Base-by-base conservation (phyloP, 2,797 vertebrate genomes). In the Mormyrus hasselquistii region DNA sequence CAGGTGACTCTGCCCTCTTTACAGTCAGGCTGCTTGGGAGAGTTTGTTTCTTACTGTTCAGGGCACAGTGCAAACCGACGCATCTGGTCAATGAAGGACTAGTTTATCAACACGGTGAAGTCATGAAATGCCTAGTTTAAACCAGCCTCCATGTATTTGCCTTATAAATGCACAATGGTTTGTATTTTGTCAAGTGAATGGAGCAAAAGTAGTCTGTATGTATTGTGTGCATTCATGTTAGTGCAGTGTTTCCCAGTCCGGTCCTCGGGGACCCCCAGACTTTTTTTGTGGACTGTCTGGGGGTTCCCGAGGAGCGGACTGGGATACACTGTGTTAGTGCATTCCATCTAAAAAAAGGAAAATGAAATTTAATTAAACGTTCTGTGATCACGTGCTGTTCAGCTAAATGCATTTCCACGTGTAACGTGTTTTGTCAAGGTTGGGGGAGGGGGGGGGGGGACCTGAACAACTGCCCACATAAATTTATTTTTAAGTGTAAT, bases 81-180 rank as follows among this genome's bases (percentile, higher is more conserved):
- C 29, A 59, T 34, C 53, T 8, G 34, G 9, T 59, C 86, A 59
- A 16, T 82, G 49, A 88, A 34, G 76, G 89, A 89, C 90, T 90
- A 65, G 49, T 89, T 91, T 91, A 85, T 88, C 87, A 91, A 59
- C 50, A 89, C 89, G 90, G 90, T 93, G 91, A 92, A 92, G 92
- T 93, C 91, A 92, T 95, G 96, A 97, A 96, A 96, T 91, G 95
- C 95, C 96, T 96, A 94, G 95, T 96, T 94, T 93, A 92, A 95
- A 92, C 93, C 94, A 94, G 96, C 97, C 97, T 98, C 95, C 95
- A 96, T 97, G 96, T 97, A 96, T 94, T 96, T 98, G 98, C 98
- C 98, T 99, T 99, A 99, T 95, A 94, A 95, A 95, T 95, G 97
- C 97, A 97, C 97, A 97, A 96, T 93, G 94, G 95, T 97, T 96